phyloP scores from a whole-genome alignment of 2,888 invertebrate species.

The Morinoia aosen region DNA sequence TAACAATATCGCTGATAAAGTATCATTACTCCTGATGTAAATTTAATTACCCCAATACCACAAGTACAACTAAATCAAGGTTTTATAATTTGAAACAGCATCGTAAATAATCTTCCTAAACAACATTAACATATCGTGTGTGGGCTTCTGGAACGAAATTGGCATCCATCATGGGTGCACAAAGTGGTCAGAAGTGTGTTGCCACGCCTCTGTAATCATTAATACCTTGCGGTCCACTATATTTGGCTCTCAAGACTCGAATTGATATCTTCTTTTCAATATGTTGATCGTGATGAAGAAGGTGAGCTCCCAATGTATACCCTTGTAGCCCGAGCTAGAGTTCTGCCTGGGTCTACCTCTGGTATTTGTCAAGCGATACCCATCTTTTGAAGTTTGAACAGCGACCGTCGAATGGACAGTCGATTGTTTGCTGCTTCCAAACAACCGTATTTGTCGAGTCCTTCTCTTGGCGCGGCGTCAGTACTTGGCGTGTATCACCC shows the following conservation, averaged over 20 bases:
- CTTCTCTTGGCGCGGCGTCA: not conserved
- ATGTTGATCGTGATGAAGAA: not conserved
- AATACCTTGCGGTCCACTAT: not conserved
- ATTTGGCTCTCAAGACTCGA: not conserved
- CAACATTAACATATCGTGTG: not conserved
- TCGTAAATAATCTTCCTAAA: not conserved
- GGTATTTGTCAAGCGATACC: constrained; percentile 5
- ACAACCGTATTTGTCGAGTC: constrained; percentile 36
- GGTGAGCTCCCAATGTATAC: not conserved
- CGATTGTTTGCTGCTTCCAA: constrained; percentile 24
- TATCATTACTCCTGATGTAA: not conserved
- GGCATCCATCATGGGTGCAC: not conserved
- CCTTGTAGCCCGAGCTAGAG: not conserved
- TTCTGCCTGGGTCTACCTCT: not conserved
- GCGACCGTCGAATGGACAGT: not conserved
- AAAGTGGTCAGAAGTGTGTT: not conserved
- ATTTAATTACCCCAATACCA: not conserved
- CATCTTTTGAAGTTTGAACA: not conserved
- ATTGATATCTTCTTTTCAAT: not conserved
- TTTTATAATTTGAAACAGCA: not conserved
- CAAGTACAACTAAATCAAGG: not conserved
- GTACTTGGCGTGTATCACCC: not conserved
- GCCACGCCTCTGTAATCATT: not conserved
- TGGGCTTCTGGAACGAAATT: not conserved
- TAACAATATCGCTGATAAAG: not conserved